These are phyloP conservation scores for Tiliqua scincoides DNA, from an alignment of 2,113 vertebrate genomes.

Conservation along the genomic window DNA sequence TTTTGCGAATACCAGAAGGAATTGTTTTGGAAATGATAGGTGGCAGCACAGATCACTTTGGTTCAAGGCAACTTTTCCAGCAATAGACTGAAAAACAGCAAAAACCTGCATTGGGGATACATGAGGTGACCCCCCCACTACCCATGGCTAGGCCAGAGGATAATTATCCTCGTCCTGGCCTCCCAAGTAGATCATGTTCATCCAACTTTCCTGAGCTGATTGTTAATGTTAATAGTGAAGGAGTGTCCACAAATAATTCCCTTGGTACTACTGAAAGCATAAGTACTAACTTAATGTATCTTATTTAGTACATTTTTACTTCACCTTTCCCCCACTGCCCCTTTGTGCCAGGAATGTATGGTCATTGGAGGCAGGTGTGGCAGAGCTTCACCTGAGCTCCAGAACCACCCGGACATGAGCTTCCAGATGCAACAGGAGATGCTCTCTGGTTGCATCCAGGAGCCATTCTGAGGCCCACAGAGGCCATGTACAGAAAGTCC, in stretches of 20 bases:
- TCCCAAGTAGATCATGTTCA: background rate
- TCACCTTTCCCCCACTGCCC: too few relatives aligned
- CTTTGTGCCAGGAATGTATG: too few relatives aligned
- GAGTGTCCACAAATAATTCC: background rate
- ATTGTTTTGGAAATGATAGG: background rate
- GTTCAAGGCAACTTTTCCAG: background rate
- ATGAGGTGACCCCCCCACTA: background rate
- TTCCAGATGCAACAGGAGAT: too few relatives aligned
- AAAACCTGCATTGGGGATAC: background rate
- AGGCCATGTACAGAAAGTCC: too few relatives aligned
- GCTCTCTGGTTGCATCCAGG: too few relatives aligned
- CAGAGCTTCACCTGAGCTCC: too few relatives aligned
- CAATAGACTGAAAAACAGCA: conserved; percentile 2
- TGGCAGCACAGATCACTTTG: background rate
- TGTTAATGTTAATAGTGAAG: background rate
- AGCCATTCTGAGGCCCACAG: too few relatives aligned
- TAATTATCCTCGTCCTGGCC: background rate
- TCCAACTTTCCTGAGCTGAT: background rate
- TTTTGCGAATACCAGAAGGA: background rate
- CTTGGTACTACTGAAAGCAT: background rate
- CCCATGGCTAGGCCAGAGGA: background rate
- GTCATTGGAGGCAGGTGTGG: too few relatives aligned
- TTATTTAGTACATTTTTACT: too few relatives aligned
- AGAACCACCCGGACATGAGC: too few relatives aligned
- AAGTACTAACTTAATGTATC: background rate